These are phyloP conservation scores for Emmelina monodactyla DNA, from an alignment of 2,888 invertebrate species.

Conservation along the genomic window DNA sequence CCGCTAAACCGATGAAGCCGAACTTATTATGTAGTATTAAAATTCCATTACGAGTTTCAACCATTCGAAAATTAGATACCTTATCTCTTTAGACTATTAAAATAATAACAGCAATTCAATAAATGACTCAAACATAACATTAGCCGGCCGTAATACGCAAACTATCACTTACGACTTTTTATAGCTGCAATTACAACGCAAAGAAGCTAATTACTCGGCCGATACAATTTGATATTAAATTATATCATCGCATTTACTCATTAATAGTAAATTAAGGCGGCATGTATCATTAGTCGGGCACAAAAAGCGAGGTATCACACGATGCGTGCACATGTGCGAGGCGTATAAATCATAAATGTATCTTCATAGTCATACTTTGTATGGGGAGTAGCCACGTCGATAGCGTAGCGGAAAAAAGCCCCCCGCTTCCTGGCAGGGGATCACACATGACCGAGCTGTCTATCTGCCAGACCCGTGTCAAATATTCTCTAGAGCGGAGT, in stretches of 20 bases:
- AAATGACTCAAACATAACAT: slow-evolving; percentile 24
- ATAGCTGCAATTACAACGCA: slow-evolving; percentile 20
- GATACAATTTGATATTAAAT: slow-evolving; percentile 25
- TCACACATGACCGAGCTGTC: slow-evolving; percentile 67
- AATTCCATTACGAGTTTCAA: slow-evolving; percentile 48
- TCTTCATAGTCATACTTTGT: slow-evolving; percentile 45
- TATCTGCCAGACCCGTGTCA: slow-evolving; percentile 68
- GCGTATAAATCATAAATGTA: slow-evolving; percentile 60
- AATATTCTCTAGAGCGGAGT: slow-evolving; percentile 66
- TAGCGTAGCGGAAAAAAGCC: slow-evolving; percentile 58
- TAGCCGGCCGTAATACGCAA: slow-evolving; percentile 10
- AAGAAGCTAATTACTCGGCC: slow-evolving; percentile 24
- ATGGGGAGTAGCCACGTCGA: slow-evolving; percentile 49
- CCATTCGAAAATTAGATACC: slow-evolving; percentile 46
- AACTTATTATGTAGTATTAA: slow-evolving; percentile 62
- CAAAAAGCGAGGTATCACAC: slow-evolving; percentile 41
- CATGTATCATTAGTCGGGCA: slow-evolving; percentile 38
- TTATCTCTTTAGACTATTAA: slow-evolving; percentile 24
- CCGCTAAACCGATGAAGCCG: slow-evolving; percentile 54
- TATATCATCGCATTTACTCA: slow-evolving; percentile 31
- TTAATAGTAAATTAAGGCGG: slow-evolving; percentile 32
- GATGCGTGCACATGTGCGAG: slow-evolving; percentile 57
- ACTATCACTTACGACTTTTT: slow-evolving; percentile 12
- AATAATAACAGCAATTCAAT: slow-evolving; percentile 30
- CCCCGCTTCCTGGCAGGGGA: slow-evolving; percentile 60